Base-by-base conservation (phyloP, 23 tunicate species). In the Oikopleura vanhoeffeni region DNA sequence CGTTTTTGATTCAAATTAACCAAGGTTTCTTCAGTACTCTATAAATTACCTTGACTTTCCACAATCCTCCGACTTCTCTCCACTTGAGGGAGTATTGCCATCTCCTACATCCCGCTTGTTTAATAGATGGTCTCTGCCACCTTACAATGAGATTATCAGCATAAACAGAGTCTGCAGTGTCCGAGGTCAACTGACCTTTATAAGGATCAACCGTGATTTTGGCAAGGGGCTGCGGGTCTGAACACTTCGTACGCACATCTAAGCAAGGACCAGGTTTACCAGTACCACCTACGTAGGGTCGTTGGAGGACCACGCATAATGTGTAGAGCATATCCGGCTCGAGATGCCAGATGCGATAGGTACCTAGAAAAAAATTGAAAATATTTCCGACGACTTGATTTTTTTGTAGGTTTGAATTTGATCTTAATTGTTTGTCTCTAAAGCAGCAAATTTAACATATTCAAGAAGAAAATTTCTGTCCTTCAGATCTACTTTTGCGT, bases 301-400 rank as follows among this genome's bases (percentile, higher is more conserved):
- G 86, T 1, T 84, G 89, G 57, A 93, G 76, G 71, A 89, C 87
- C 76, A 93, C 94, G 8, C 86, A 13, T 39, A 93, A 76, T 60
- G 86, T 86, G 83, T 93, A 93, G 41, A 75, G 67, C 18, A 94
- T 93, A 91, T 93, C 98, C 1, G 98, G 98, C 85, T 86, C 85
- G n/a, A 93, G 85, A 71, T 90, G 89, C 97, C 97, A 92, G 75
- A 92, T 41, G 1, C 84, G 85, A 83, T 92, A 92, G 2, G 40
- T 49, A 18, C 60, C 60, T n/a, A n/a, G n/a, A n/a, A n/a, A n/a
- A n/a, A n/a, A n/a, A n/a, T n/a, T n/a, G n/a, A n/a, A n/a, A n/a
- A n/a, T n/a, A n/a, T n/a, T n/a, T n/a, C n/a, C n/a, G n/a, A n/a
- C n/a, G n/a, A n/a, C n/a, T n/a, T n/a, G n/a, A n/a, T n/a, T n/a